Conservation (phyloP, 2,113 vertebrate species). For the Pangasianodon gigas region DNA sequence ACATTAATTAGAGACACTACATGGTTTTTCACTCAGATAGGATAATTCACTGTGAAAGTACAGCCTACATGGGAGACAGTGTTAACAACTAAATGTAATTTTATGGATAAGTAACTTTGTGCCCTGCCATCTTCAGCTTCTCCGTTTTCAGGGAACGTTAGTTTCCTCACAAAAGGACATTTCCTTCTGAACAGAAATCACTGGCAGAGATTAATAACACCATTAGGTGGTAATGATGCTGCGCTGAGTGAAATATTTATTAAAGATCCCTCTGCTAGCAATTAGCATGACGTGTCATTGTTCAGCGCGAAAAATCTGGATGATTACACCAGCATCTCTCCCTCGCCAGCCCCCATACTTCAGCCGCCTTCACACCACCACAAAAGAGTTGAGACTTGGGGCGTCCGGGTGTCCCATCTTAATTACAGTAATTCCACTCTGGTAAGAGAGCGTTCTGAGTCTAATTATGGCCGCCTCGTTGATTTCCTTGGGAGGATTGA, state of each 20-base stretch:
- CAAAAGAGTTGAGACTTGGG: constrained; percentile 67
- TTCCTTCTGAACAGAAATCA: constrained; percentile 75
- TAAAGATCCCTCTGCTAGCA: constrained; percentile 84
- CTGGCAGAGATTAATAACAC: constrained; percentile 79
- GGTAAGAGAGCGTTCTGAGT: constrained; percentile 53
- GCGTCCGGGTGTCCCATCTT: constrained; percentile 71
- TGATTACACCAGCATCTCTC: constrained; percentile 68
- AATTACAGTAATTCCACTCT: constrained; percentile 65
- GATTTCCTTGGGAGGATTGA: constrained; percentile 54
- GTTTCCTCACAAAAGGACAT: constrained; percentile 66
- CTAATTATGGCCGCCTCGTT: constrained; percentile 58
- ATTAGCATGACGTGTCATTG: constrained; percentile 80
- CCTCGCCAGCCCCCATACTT: constrained; percentile 35
- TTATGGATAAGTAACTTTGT: constrained; percentile 59
- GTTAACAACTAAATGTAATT: constrained; percentile 57
- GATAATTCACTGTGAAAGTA: constrained; percentile 54
- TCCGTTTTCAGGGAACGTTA: constrained; percentile 51
- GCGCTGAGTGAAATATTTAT: constrained; percentile 80
- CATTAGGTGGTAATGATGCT: constrained; percentile 81
- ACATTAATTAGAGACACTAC: constrained; percentile 49
- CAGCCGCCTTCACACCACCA: constrained; percentile 63
- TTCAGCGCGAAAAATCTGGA: constrained; percentile 77
- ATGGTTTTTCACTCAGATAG: constrained; percentile 41
- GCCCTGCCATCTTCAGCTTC: constrained; percentile 38
- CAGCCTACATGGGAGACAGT: constrained; percentile 54